Base-by-base conservation (phyloP, 2,113 vertebrate species). In the Sakesphorus luctuosus region DNA sequence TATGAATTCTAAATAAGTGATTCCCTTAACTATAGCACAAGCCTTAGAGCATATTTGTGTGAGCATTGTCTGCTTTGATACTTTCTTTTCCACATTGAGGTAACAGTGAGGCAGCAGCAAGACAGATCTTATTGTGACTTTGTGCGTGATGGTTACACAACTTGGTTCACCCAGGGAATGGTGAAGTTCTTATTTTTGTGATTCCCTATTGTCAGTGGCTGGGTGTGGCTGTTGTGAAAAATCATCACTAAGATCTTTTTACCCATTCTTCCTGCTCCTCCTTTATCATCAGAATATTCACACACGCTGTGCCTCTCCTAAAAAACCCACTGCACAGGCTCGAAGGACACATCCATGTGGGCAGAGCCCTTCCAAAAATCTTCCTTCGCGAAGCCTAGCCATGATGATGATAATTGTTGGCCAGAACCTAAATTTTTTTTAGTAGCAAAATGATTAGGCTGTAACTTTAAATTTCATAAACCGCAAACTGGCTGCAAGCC, bases 391-490 rank as follows among this genome's bases (percentile, higher is more conserved):
- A 14, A 43, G 40, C 40, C 40, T 43, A 43, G 40, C 40, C 40
- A 43, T 43, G 40, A 43, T 43, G 40, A 43, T 43, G 40, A 43
- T 43, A 6, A 43, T 50, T 94, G 71, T 92, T 79, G 80, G 33
- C 76, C 82, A 61, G 73, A 83, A 74, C n/a, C 65, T 80, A 35
- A 35, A 18, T 18, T 83, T 91, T 77, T 89, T 94, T 83, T 71
- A 44, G 56, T 79, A 81, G 56, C 83, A 89, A 92, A 90, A 38
- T 94, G 93, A 95, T 97, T 94, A 97, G 95, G 43, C 69, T 95
- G 85, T 83, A 97, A 95, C 93, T 96, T 96, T 96, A 96, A 96
- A 96, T 96, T 97, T 97, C 91, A 92, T 96, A 96, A 97, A 95
- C 85, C 69, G 74, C 68, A 96, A 96, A 93, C 94, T 97, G 96